Evolutionary conservation across 2,113 vertebrate species (phyloP), one percentile per base, ranked within the genome.

Genomic region (Gallinago media): DNA sequence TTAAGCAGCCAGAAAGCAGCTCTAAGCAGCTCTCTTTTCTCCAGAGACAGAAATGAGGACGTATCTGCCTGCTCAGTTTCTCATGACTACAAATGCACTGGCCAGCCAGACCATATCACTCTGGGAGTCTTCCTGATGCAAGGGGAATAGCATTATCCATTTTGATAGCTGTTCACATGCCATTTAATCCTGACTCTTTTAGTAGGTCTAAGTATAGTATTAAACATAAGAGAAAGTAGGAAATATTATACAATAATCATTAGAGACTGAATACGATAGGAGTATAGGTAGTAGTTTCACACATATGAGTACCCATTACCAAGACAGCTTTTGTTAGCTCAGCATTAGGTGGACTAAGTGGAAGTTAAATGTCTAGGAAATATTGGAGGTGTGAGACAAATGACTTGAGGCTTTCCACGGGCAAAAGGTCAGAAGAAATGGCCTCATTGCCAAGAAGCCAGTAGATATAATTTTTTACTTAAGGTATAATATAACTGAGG

Each of bases 191-290:
- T 78, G 91, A 75, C 80, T 96, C 86, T 91, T 94, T 95, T 84
- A 96, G 89, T 75, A 87, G 92, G 80, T 92, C 95, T 95, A 96
- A 92, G 95, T 95, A 95, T 94, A 97, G 92, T 95, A 91, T 92
- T 86, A 94, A 92, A 89, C 49, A 36, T 68, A 94, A 84, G 76
- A 92, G 89, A 92, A 91, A 87, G 95, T 72, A 95, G 73, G 96
- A 96, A 96, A 96, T 96, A 91, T 77, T 89, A 96, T 92, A 91
- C 84, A 81, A 92, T 96, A 95, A 94, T 96, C 96, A 87, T 96
- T 97, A 97, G 86, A 70, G 73, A 67, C 5, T 38, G 95, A 97
- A 97, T 92, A 89, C 2, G 56, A 96, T 97, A 96, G 76, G 80
- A 72, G 94, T 89, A 91, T 77, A 87, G 95, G 91, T 95, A 96